A percentile compares a stretch with the other conserved stretches of the same genome.
These are phyloP conservation scores for Allacma fusca DNA, from an alignment of 2,888 invertebrate species.

Conservation along the genomic window DNA sequence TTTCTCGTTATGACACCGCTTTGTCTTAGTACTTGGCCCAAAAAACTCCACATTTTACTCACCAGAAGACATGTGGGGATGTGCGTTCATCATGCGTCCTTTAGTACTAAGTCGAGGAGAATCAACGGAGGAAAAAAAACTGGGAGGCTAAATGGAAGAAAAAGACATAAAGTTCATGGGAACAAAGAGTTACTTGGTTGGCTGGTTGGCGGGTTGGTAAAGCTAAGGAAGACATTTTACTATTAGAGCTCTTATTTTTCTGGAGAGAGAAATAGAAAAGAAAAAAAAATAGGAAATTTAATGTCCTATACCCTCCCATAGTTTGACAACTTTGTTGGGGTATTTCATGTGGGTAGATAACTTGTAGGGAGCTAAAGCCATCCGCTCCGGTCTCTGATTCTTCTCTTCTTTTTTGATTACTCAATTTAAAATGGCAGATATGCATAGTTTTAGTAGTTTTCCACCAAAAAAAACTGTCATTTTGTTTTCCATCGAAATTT, in stretches of 20 bases:
- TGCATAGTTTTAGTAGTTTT: slow-evolving; percentile 16
- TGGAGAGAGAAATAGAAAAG: not conserved
- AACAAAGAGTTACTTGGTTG: not conserved
- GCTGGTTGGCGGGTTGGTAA: not conserved
- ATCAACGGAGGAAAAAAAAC: no score
- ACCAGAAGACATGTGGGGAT: no score
- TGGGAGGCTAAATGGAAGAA: not conserved
- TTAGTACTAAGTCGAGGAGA: not conserved
- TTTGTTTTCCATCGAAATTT: not conserved
- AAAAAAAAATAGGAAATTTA: not conserved
- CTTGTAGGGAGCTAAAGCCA: not conserved
- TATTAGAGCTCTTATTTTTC: not conserved
- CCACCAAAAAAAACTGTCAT: not conserved
- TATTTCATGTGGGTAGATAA: slow-evolving; percentile 19
- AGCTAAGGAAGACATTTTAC: not conserved
- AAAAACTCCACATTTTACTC: slow-evolving; percentile 2
- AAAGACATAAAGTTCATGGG: slow-evolving; percentile 17
- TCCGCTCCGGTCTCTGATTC: slow-evolving; percentile 22
- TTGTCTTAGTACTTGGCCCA: no score
- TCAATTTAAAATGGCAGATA: slow-evolving; percentile 11
- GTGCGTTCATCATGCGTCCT: no score
- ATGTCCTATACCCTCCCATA: not conserved
- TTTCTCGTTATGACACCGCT: no score
- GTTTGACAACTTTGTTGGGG: slow-evolving; percentile 25
- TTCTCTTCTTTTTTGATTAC: slow-evolving; percentile 18